Evolutionary conservation across 2,113 vertebrate genomes (phyloP).

Genomic region (Myiagra hebetior): DNA sequence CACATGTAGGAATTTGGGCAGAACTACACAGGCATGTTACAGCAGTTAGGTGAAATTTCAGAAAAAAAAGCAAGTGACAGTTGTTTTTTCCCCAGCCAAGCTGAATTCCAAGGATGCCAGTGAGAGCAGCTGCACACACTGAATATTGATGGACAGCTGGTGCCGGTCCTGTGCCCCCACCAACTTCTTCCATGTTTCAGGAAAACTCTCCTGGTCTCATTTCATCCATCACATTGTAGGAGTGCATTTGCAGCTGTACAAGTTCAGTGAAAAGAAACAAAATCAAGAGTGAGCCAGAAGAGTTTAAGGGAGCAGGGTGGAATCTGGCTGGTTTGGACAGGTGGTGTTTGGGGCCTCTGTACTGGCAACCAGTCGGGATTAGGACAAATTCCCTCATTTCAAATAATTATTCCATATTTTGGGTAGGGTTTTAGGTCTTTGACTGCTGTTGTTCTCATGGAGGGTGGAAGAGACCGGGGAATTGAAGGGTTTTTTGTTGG

Average conservation of each 20-base stretch:
- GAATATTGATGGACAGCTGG: conserved; percentile 45
- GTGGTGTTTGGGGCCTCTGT: neutral
- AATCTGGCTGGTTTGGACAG: neutral
- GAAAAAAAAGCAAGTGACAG: neutral
- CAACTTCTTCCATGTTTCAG: neutral
- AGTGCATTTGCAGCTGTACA: neutral
- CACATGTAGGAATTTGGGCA: neutral
- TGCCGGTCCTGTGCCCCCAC: neutral
- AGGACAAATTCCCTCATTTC: neutral
- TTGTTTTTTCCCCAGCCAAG: conserved; percentile 46
- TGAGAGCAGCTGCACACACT: neutral
- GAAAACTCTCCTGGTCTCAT: neutral
- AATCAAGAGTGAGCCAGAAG: neutral
- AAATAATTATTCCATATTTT: neutral
- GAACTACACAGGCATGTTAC: neutral
- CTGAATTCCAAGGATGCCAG: conserved; percentile 37
- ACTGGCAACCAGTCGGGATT: neutral
- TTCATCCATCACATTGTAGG: neutral
- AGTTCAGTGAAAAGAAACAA: neutral
- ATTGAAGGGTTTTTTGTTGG: neutral
- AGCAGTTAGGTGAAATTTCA: neutral
- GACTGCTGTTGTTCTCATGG: neutral
- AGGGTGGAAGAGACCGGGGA: neutral
- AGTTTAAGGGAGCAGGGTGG: neutral
- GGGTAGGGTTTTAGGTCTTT: neutral